Evolutionary conservation across 2,113 vertebrate genomes (phyloP).

Genomic region (Rhinogobius similis): DNA sequence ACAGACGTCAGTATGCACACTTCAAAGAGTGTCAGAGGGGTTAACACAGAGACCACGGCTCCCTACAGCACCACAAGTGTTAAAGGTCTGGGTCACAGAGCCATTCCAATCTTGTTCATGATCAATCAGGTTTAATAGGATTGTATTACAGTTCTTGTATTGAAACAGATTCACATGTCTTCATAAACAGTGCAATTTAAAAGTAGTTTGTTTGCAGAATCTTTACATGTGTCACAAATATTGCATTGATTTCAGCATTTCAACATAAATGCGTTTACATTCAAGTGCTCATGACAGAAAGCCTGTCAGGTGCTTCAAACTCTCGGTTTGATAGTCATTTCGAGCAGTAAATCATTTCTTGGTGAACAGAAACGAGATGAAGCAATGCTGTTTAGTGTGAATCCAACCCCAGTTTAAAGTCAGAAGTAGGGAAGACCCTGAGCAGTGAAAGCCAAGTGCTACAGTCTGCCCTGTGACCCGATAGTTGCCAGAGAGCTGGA

Average conservation of each 20-base stretch:
- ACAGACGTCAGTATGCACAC: slow-evolving; percentile 30
- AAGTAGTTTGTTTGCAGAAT: slow-evolving; percentile 26
- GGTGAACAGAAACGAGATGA: slow-evolving; percentile 30
- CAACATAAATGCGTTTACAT: slow-evolving; percentile 33
- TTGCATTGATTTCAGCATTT: slow-evolving; percentile 26
- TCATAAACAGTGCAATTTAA: slow-evolving; percentile 4
- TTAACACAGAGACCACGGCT: background rate
- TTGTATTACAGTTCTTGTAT: background rate
- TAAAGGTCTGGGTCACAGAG: too few relatives aligned
- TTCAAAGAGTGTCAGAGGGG: background rate
- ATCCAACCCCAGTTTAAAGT: slow-evolving; percentile 54
- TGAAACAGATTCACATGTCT: slow-evolving; percentile 14
- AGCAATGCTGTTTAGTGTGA: slow-evolving; percentile 28
- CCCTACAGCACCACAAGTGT: too few relatives aligned
- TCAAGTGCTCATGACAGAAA: slow-evolving; percentile 22
- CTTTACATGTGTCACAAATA: slow-evolving; percentile 20
- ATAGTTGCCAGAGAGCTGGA: slow-evolving; percentile 69
- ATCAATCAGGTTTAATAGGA: slow-evolving; percentile 34
- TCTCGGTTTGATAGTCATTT: slow-evolving; percentile 39
- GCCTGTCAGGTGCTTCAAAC: slow-evolving; percentile 36
- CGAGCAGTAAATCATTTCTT: slow-evolving; percentile 18
- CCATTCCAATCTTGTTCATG: slow-evolving; percentile 5
- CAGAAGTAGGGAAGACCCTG: slow-evolving; percentile 52
- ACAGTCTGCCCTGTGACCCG: slow-evolving; percentile 67
- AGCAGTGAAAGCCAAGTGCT: slow-evolving; percentile 56